Evolutionary conservation across 1,140 invertebrate genomes (phyloP).

Genomic region (Saccostrea cuccullata): DNA sequence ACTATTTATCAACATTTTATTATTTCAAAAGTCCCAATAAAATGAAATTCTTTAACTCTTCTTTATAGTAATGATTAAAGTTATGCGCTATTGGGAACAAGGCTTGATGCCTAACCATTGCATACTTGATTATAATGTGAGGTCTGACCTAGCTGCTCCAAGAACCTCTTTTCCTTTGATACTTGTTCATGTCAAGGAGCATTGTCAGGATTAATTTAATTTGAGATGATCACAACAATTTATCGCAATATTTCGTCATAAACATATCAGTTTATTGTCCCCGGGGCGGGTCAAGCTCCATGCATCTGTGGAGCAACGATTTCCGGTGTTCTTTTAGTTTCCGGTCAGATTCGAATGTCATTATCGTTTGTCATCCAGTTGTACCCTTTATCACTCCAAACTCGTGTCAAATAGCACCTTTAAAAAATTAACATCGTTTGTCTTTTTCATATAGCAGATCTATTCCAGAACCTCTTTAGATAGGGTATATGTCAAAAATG

Average conservation of each 20-base stretch:
- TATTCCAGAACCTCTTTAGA: no score
- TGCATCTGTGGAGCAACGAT: background rate
- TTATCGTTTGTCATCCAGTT: background rate
- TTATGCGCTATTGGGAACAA: no score
- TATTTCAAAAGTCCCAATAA: no score
- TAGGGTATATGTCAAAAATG: no score
- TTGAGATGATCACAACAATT: background rate
- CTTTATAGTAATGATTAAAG: no score
- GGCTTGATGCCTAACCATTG: no score
- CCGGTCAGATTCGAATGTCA: conserved; percentile 3
- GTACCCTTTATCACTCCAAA: background rate
- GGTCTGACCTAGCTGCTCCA: background rate
- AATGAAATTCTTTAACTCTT: no score
- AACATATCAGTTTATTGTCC: background rate
- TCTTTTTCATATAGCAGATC: no score
- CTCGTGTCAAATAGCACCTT: no score
- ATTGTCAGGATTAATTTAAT: background rate
- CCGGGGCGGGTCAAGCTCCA: background rate
- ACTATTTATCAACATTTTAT: no score
- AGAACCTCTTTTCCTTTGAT: background rate
- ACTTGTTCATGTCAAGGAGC: conserved; percentile 6
- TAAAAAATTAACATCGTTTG: no score
- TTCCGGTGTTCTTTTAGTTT: background rate
- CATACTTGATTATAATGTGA: no score
- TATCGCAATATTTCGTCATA: background rate